Evolutionary conservation across 2,888 invertebrate genomes (phyloP), one percentile per base, ranked within the genome.

Genomic region (Cerceris rybyensis): DNA sequence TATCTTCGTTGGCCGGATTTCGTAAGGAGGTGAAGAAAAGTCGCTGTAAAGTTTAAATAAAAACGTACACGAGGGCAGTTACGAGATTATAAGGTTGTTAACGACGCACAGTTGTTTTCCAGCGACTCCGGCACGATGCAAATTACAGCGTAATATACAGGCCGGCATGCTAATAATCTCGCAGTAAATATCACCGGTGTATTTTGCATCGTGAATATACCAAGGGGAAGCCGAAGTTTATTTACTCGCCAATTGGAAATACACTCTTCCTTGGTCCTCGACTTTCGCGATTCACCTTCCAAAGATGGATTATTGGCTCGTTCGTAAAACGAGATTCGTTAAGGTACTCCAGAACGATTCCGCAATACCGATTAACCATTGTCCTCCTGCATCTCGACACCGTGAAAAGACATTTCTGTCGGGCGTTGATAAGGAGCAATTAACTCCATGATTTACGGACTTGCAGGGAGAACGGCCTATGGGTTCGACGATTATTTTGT

Each of bases 391-490:
- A 54, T 65, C 70, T 60, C 64, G 75, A 70, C 76, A 63, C 59
- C 75, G 74, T 70, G 73, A 72, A 74, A 83, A 80, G 86, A 83
- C 87, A 80, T 78, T 76, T 67, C 71, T 74, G 73, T 83, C 79
- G 80, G 55, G 13, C 75, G 52, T 78, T 82, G 87, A 89, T 90
- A 89, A 88, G 87, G 82, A 81, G 85, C 87, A 86, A 90, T 90
- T 89, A 89, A 87, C 83, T 74, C 80, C 71, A 83, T 89, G 89
- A 90, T 90, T 90, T 90, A 90, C 89, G 70, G 71, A 80, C 78
- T 74, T 67, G 71, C 65, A 72, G 50, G 70, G 55, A 67, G 17
- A 50, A 11, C 16, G 52, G 28, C 68, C 39, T 6, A 8, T 49
- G 54, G 9, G 46, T 55, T 58, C 79, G 72, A 81, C 75, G 82